Evolutionary conservation across 2,113 vertebrate species (phyloP), one percentile per base, ranked within the genome.

Genomic region (Rhodinocichla rosea): DNA sequence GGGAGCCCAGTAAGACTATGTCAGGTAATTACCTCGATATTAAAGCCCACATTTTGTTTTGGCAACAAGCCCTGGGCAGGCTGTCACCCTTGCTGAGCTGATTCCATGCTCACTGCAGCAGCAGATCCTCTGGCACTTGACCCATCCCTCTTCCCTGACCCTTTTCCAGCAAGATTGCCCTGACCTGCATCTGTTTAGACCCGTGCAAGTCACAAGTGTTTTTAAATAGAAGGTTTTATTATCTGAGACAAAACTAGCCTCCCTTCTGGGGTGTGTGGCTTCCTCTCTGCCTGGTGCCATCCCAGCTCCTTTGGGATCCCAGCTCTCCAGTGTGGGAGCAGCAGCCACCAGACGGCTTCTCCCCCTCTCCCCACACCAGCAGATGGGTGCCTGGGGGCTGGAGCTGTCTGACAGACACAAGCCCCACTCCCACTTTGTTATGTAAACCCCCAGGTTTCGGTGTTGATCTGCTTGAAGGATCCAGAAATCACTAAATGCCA

Each of bases 201-300:
- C 62, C 0, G 0, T 19, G 7, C 0, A 0, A 90, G n/a, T 30
- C 4, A 1, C 27, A 88, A 32, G 6, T 44, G 53, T 0, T 59
- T 45, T 69, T 53, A 78, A 86, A 68, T 8, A 12, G 13, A 65
- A n/a, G 15, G 7, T 92, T 70, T 60, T 42, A 44, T 52, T 57
- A 53, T 71, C 40, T 14, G 64, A 94, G n/a, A 64, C 19, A 45
- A 60, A 73, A 53, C 26, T 47, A 1, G 2, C 40, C 40, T 74
- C 30, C 50, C 7, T 52, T 35, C 30, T 1, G 2, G 8, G 8
- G 7, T 7, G 9, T 0, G 0, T 3, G 33, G 28, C 13, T 67
- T 39, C 55, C 55, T 44, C 69, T 24, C 37, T 53, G 55, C 32
- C 50, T 70, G 44, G 47, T 40, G 8, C 40, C 11, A 1, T 16